phyloP scores from a whole-genome alignment of 1,140 invertebrate genomes.

The Hesperophylax magnus region DNA sequence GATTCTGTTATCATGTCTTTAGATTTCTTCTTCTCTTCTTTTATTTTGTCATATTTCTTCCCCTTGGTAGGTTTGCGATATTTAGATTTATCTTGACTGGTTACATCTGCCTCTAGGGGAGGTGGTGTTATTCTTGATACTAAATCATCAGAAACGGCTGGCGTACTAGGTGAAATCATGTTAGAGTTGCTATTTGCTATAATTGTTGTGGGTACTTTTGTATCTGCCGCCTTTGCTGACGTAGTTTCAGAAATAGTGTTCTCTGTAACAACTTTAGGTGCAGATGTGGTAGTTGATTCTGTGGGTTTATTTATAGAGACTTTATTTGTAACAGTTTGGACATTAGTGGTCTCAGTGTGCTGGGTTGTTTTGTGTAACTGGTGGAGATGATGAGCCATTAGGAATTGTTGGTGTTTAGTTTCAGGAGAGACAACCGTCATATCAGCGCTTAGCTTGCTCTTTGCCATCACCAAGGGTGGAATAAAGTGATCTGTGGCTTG shows the following conservation, averaged over 20 bases:
- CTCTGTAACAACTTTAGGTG: neutral
- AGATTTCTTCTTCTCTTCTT: slow-evolving; percentile 57
- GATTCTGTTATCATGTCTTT: slow-evolving; percentile 49
- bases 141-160: neutral
- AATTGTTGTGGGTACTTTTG: slow-evolving; percentile 12
- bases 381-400: slow-evolving; percentile 60
- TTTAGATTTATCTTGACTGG: slow-evolving; percentile 39
- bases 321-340: slow-evolving; percentile 23
- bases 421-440: slow-evolving; percentile 68
- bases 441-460: slow-evolving; percentile 68
- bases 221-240: neutral
- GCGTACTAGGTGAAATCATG: neutral
- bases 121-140: slow-evolving; percentile 6
- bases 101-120: neutral
- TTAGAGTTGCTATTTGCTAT: neutral
- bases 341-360: slow-evolving; percentile 24
- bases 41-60: slow-evolving; percentile 56
- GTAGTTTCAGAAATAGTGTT: neutral
- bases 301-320: neutral
- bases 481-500: slow-evolving; percentile 70
- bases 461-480: slow-evolving; percentile 69
- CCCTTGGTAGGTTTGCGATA: slow-evolving; percentile 54
- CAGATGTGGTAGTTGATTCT: neutral
- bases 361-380: slow-evolving; percentile 10
- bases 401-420: slow-evolving; percentile 67